These are phyloP conservation scores for Semnornis frantzii DNA, from an alignment of 2,113 vertebrate genomes.

Conservation along the genomic window DNA sequence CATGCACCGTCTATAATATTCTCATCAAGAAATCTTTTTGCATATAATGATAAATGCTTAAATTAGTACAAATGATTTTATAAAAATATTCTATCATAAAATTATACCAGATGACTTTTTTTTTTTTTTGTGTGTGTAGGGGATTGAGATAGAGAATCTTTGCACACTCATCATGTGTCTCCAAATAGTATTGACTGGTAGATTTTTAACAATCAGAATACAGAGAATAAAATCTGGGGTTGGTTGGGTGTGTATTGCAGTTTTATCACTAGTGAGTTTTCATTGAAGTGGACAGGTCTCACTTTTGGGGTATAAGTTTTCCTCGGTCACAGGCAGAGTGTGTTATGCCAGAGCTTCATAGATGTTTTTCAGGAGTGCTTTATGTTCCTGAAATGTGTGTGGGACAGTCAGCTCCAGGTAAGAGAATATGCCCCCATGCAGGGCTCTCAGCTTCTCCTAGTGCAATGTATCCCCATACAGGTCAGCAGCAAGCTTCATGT, in stretches of 20 bases:
- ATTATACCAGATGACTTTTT: conserved; percentile 54
- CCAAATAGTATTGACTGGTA: conserved; percentile 8
- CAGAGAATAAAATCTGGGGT: not conserved
- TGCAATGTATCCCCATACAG: accelerated
- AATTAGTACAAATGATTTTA: conserved; percentile 84
- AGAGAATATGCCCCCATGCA: accelerated
- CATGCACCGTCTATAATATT: conserved; percentile 83
- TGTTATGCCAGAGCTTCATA: not conserved
- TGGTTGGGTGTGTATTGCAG: not conserved
- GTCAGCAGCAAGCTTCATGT: not conserved
- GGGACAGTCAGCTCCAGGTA: not conserved
- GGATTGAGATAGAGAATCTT: not conserved
- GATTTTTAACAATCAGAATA: not conserved
- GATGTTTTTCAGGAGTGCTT: not conserved
- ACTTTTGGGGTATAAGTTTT: not conserved
- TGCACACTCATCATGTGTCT: not conserved
- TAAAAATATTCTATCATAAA: conserved; percentile 79
- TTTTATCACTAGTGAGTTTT: not conserved
- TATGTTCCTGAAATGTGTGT: accelerated
- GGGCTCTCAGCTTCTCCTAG: not conserved
- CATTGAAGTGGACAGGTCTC: not conserved
- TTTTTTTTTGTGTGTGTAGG: not conserved
- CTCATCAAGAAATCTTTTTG: conserved; percentile 86
- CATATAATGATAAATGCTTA: conserved; percentile 86
- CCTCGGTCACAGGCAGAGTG: not conserved